phyloP scores from a whole-genome alignment of 2,888 invertebrate species.

The Stenoptilia bipunctidactyla region DNA sequence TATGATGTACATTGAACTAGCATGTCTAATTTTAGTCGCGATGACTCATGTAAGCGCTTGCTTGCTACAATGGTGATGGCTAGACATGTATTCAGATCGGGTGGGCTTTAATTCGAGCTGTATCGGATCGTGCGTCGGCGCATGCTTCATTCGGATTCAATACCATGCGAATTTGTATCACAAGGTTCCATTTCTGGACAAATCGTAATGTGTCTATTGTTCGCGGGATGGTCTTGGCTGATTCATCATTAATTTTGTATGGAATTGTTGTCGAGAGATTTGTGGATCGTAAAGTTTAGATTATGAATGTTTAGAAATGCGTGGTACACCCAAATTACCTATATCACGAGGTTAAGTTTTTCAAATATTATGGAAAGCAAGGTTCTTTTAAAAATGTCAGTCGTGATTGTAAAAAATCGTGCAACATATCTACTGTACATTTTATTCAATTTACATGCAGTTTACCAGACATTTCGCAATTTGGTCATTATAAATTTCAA shows the following conservation, averaged over 20 bases:
- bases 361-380: slow-evolving; percentile 35
- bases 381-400: slow-evolving; percentile 12
- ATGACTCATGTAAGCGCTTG: not conserved
- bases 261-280: too few relatives aligned
- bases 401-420: too few relatives aligned
- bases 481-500: too few relatives aligned
- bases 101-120: slow-evolving; percentile 8
- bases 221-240: slow-evolving; percentile 23
- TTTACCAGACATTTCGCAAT: too few relatives aligned
- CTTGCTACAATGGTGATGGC: slow-evolving; percentile 27
- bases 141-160: slow-evolving; percentile 53
- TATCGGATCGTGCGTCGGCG: slow-evolving; percentile 1
- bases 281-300: too few relatives aligned
- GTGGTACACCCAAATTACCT: not conserved
- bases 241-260: slow-evolving; percentile 1
- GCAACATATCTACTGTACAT: too few relatives aligned
- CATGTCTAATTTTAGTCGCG: not conserved
- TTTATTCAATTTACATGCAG: too few relatives aligned
- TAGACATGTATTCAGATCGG: slow-evolving; percentile 33
- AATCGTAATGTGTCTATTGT: slow-evolving; percentile 61
- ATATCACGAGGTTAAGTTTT: slow-evolving; percentile 14
- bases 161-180: slow-evolving; percentile 1
- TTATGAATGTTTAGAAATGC: too few relatives aligned
- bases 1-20: too few relatives aligned
- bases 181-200: slow-evolving; percentile 51